Evolutionary conservation across 2,797 vertebrate genomes (phyloP).

Genomic region (Melanotaenia boesemani): DNA sequence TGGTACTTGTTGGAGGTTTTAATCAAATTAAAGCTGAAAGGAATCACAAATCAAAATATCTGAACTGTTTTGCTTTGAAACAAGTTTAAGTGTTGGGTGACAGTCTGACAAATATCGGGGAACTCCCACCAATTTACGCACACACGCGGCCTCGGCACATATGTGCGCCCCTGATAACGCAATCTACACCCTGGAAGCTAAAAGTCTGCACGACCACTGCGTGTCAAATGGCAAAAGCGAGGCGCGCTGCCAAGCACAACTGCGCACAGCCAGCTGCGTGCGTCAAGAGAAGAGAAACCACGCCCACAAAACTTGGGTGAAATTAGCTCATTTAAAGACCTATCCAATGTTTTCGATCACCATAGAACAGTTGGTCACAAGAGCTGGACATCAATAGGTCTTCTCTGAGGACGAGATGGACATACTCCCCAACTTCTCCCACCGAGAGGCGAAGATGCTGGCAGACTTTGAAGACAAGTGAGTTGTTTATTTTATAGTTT

Average conservation of each 20-base stretch:
- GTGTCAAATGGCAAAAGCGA: background rate
- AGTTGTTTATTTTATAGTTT: conserved; percentile 45
- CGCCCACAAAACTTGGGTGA: conserved; percentile 24
- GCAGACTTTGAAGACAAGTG: conserved; percentile 78
- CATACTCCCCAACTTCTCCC: background rate
- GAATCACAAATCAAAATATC: conserved; percentile 33
- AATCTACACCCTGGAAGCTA: conserved; percentile 65
- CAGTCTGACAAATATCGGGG: conserved; percentile 14
- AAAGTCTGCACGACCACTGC: conserved; percentile 5
- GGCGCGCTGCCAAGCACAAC: background rate
- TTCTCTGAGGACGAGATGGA: conserved; percentile 32
- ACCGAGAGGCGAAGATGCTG: conserved; percentile 49
- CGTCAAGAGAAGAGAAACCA: conserved; percentile 25
- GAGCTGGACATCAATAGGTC: conserved; percentile 26
- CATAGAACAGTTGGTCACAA: background rate
- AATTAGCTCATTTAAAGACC: conserved; percentile 32
- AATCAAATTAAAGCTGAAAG: background rate
- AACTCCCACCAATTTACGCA: conserved; percentile 60
- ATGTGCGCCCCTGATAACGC: conserved; percentile 80
- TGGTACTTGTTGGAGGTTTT: background rate
- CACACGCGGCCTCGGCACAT: conserved; percentile 24
- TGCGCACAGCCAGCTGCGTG: conserved; percentile 5
- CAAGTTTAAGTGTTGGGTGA: background rate
- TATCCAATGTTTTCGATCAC: background rate
- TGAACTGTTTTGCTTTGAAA: conserved; percentile 13